Conservation (phyloP, 2,888 invertebrate genomes). For the Drosophila prostipennis region DNA sequence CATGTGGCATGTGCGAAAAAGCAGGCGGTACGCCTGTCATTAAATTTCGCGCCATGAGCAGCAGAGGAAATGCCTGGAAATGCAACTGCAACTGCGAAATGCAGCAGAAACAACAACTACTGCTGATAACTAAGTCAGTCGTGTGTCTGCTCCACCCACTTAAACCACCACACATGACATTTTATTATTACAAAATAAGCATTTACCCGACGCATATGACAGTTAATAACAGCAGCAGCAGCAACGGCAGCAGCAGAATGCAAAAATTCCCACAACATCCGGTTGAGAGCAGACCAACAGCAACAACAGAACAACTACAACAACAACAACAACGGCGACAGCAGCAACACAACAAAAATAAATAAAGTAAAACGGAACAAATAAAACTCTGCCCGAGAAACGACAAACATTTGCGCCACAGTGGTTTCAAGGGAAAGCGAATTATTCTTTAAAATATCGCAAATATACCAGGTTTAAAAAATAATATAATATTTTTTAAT, state of each 20-base stretch:
- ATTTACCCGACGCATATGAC: constrained; percentile 77
- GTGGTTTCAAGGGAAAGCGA: background rate
- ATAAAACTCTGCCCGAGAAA: constrained; percentile 60
- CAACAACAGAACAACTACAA: constrained; percentile 20
- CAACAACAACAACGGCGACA: constrained; percentile 42
- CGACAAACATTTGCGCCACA: constrained; percentile 33
- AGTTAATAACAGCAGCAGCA: constrained; percentile 72
- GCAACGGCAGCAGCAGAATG: constrained; percentile 53
- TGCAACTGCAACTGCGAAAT: constrained; percentile 24
- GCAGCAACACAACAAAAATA: constrained; percentile 46
- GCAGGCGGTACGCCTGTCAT: constrained; percentile 73
- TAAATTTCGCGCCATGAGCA: constrained; percentile 69
- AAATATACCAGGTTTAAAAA: background rate
- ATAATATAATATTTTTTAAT: too few relatives aligned
- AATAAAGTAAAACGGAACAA: constrained; percentile 66
- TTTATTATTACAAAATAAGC: constrained; percentile 80
- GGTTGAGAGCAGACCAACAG: constrained; percentile 65
- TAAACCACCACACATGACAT: constrained; percentile 67
- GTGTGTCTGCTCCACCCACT: constrained; percentile 39
- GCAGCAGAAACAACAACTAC: constrained; percentile 26
- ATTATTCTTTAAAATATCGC: background rate
- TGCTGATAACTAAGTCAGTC: constrained; percentile 73
- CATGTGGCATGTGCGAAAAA: constrained; percentile 73
- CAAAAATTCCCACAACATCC: constrained; percentile 80
- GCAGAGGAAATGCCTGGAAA: constrained; percentile 35